These are phyloP conservation scores for Ariolimax columbianus DNA, from an alignment of 2,888 invertebrate species.

Conservation along the genomic window DNA sequence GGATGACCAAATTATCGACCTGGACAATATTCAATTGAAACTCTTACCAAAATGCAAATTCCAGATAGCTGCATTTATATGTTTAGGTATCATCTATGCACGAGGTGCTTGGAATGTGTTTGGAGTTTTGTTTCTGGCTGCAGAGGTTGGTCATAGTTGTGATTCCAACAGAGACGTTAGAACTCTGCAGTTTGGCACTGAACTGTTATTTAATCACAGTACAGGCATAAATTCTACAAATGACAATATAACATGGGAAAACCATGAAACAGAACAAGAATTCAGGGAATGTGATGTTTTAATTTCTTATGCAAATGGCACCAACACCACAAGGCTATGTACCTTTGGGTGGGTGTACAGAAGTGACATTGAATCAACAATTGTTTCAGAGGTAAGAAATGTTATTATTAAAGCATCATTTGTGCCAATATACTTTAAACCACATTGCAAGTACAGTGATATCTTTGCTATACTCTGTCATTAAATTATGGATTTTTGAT, in stretches of 20 bases:
- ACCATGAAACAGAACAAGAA: not conserved
- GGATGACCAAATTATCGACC: conserved; percentile 54
- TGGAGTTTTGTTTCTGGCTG: conserved; percentile 66
- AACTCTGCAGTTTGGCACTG: not conserved
- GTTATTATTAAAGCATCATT: too few species aligned
- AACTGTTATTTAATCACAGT: not conserved
- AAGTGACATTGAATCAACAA: conserved; percentile 61
- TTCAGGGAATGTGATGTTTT: conserved; percentile 48
- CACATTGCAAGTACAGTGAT: too few species aligned
- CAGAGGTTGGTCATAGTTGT: conserved; percentile 64
- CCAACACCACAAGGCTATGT: conserved; percentile 58
- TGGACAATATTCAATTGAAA: conserved; percentile 59
- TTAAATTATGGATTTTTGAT: too few species aligned
- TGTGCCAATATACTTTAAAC: too few species aligned
- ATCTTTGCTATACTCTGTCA: too few species aligned
- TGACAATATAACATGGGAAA: not conserved
- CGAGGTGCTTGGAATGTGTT: conserved; percentile 70
- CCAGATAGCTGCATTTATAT: conserved; percentile 60
- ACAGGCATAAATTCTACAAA: not conserved
- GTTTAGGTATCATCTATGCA: conserved; percentile 65
- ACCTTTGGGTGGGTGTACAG: conserved; percentile 64
- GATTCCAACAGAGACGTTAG: conserved; percentile 10
- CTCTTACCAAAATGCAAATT: conserved; percentile 60
- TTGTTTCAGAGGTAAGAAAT: conserved; percentile 65
- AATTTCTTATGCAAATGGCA: conserved; percentile 46